Conservation (phyloP, 2,888 invertebrate species). For the Blera fallax region DNA sequence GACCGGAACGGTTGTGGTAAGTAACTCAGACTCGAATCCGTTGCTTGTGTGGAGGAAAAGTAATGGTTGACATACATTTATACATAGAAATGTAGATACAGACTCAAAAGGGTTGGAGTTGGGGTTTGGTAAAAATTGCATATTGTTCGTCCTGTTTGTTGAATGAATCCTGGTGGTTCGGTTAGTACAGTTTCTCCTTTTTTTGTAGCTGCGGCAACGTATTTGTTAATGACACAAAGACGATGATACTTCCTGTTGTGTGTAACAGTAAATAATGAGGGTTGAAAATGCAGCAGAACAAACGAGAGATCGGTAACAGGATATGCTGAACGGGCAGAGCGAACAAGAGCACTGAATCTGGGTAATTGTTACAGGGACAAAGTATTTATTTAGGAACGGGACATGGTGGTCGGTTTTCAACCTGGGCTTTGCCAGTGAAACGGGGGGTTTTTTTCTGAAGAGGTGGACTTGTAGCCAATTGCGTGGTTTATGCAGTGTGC, state of each 20-base stretch:
- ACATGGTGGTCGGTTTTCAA: not conserved
- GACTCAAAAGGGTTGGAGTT: not conserved
- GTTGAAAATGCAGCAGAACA: conserved; percentile 30
- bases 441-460: not conserved
- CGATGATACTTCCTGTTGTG: conserved; percentile 42
- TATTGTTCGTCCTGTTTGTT: conserved; percentile 1
- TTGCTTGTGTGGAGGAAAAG: not conserved
- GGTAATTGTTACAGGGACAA: conserved; percentile 47
- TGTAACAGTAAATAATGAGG: conserved; percentile 51
- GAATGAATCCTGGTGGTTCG: not conserved
- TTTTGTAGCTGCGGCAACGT: conserved; percentile 6
- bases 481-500: not conserved
- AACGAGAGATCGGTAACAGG: conserved; percentile 26
- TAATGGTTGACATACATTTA: not conserved
- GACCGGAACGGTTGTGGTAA: conserved; percentile 13
- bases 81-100: not conserved
- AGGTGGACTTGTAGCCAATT: not conserved
- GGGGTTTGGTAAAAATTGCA: conserved; percentile 12
- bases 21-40: conserved; percentile 10
- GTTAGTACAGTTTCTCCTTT: not conserved
- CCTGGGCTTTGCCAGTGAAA: not conserved
- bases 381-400: not conserved
- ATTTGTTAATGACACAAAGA: conserved; percentile 47
- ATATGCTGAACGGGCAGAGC: conserved; percentile 9
- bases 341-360: not conserved